Conservation (phyloP, 2,888 invertebrate species). For the Anaspis maculata region DNA sequence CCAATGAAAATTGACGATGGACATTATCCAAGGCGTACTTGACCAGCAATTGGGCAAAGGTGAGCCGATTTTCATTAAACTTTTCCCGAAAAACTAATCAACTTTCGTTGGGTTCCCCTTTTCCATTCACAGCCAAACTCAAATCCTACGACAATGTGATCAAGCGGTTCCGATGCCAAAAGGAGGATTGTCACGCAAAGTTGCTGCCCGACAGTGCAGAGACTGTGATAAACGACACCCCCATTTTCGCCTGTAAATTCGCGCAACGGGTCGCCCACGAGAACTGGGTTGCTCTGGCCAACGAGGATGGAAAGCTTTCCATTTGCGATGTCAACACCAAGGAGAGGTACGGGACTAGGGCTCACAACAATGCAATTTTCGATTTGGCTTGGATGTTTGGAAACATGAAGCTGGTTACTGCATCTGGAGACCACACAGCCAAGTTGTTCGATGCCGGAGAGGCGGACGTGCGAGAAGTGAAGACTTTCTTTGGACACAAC, state of each 20-base stretch:
- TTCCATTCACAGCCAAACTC: conserved; percentile 47
- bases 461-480: conserved; percentile 40
- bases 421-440: conserved; percentile 77
- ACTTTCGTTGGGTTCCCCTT: too few relatives aligned
- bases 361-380: conserved; percentile 82
- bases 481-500: conserved; percentile 66
- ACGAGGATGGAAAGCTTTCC: conserved; percentile 74
- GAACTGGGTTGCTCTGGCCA: conserved; percentile 71
- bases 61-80: too few relatives aligned
- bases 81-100: too few relatives aligned
- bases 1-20: too few relatives aligned
- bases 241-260: conserved; percentile 75
- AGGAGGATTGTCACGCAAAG: conserved; percentile 58
- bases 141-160: conserved; percentile 57
- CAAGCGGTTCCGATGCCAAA: conserved; percentile 53
- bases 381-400: conserved; percentile 80
- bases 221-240: conserved; percentile 55
- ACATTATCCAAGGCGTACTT: too few relatives aligned
- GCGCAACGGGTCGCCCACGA: conserved; percentile 48
- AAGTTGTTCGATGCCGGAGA: conserved; percentile 65
- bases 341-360: conserved; percentile 46
- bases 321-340: conserved; percentile 43
- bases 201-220: conserved; percentile 44
- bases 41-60: too few relatives aligned
- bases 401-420: conserved; percentile 71